A percentile compares a stretch with the other conserved stretches of the same genome.
Evolutionary conservation across 2,888 invertebrate genomes (phyloP).

Genomic region (Hedychridium roseum): DNA sequence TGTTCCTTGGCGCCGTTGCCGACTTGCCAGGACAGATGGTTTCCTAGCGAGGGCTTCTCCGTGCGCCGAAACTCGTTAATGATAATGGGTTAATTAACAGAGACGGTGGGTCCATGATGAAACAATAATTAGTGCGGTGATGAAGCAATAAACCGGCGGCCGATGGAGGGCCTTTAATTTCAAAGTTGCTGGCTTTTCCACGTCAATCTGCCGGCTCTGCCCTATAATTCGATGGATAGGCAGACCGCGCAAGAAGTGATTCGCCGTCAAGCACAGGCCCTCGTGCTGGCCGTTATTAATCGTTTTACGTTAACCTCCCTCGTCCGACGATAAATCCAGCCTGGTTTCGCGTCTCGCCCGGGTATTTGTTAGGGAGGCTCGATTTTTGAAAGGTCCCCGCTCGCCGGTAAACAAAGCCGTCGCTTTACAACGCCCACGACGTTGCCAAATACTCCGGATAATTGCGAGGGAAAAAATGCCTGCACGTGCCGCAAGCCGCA

Average conservation of each 20-base stretch:
- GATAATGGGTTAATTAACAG: conserved; percentile 33
- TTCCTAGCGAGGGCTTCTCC: conserved; percentile 20
- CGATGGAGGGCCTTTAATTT: conserved; percentile 30
- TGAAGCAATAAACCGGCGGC: conserved; percentile 40
- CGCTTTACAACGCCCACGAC: too few species aligned
- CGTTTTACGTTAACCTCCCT: conserved; percentile 13
- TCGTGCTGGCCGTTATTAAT: conserved; percentile 33
- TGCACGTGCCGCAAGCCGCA: too few species aligned
- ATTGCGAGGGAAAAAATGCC: too few species aligned
- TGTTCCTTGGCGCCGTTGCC: neutral
- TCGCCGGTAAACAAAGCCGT: too few species aligned
- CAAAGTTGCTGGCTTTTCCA: conserved; percentile 38
- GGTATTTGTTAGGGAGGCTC: too few species aligned
- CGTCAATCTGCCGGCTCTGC: conserved; percentile 19
- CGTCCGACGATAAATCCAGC: conserved; percentile 24
- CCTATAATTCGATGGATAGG: conserved; percentile 38
- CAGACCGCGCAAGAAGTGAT: conserved; percentile 34
- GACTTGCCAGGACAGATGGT: too few species aligned
- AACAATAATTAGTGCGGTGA: conserved; percentile 40
- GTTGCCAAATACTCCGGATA: too few species aligned
- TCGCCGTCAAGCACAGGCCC: conserved; percentile 40
- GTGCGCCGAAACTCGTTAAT: conserved; percentile 26
- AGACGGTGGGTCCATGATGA: conserved; percentile 33
- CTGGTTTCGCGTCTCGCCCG: conserved; percentile 8
- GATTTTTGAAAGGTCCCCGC: too few species aligned